A percentile compares a stretch with the other conserved stretches of the same genome.
phyloP scores from a whole-genome alignment of 2,113 vertebrate genomes.

The Siniperca chuatsi region DNA sequence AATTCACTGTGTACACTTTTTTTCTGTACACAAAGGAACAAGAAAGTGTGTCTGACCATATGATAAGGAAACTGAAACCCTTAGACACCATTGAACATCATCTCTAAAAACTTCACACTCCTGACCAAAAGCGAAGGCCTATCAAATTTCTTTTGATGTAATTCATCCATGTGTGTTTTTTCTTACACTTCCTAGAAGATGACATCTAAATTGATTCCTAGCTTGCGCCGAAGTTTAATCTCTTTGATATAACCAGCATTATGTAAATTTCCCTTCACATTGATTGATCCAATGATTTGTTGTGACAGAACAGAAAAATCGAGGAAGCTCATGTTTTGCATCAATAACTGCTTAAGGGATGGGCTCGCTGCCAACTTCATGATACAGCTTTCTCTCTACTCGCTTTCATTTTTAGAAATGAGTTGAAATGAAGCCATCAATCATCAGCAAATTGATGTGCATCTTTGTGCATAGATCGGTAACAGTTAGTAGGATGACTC shows the following conservation, averaged over 20 bases:
- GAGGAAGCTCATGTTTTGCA: slow-evolving; percentile 58
- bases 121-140: background rate
- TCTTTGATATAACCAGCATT: slow-evolving; percentile 60
- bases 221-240: slow-evolving; percentile 58
- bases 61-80: slow-evolving; percentile 1
- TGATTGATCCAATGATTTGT: slow-evolving; percentile 72
- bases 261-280: slow-evolving; percentile 58
- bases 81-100: slow-evolving; percentile 11
- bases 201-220: slow-evolving; percentile 60
- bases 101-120: slow-evolving; percentile 29
- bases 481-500: slow-evolving; percentile 31
- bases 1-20: background rate
- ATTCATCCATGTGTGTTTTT: slow-evolving; percentile 43
- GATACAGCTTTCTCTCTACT: slow-evolving; percentile 22
- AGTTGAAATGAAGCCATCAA: slow-evolving; percentile 67
- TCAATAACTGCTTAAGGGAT: slow-evolving; percentile 46
- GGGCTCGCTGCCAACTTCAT: slow-evolving; percentile 29
- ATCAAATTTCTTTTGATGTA: slow-evolving; percentile 48
- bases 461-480: slow-evolving; percentile 46
- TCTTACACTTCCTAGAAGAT: slow-evolving; percentile 34
- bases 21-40: slow-evolving; percentile 10
- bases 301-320: slow-evolving; percentile 69
- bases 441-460: slow-evolving; percentile 43
- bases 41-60: background rate
- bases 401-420: slow-evolving; percentile 51